A percentile compares a stretch with the other conserved stretches of the same genome.
phyloP scores from a whole-genome alignment of 2,797 vertebrate species.

The Anolis apletophallus region DNA sequence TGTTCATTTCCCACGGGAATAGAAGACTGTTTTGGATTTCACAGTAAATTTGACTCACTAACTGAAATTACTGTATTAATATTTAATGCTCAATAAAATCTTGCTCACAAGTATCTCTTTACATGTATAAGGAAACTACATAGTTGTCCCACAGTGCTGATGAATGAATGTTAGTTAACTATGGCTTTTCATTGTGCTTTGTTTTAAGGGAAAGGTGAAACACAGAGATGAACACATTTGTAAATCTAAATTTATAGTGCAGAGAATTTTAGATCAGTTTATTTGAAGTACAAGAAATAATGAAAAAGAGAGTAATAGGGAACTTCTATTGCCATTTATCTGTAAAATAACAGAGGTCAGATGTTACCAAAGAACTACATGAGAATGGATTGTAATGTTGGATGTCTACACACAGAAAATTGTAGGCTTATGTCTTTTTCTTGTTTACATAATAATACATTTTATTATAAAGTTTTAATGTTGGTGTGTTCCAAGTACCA shows the following conservation, averaged over 20 bases:
- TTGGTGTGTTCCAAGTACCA: not conserved
- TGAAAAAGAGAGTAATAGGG: not conserved
- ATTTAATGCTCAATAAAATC: conserved; percentile 38
- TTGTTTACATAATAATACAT: not conserved
- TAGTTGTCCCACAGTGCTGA: conserved; percentile 1
- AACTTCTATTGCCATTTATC: not conserved
- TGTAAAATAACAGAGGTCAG: not conserved
- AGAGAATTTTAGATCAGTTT: not conserved
- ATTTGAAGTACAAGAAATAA: not conserved
- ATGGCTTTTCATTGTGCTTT: not conserved
- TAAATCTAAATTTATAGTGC: not conserved
- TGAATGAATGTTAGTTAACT: not conserved
- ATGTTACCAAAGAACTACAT: not conserved
- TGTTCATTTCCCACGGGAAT: conserved; percentile 27
- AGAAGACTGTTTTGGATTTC: conserved; percentile 26
- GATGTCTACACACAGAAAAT: not conserved
- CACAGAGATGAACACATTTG: not conserved
- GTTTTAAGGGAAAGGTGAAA: not conserved
- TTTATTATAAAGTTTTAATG: not conserved
- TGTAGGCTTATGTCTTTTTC: too few species aligned
- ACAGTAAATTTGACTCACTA: conserved; percentile 33
- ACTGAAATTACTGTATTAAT: conserved; percentile 40
- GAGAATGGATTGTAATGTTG: not conserved
- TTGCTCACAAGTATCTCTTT: conserved; percentile 21
- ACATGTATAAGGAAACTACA: conserved; percentile 8